Percentiles rank a stretch among this genome's conserved stretches.
Conservation (phyloP, 2,797 vertebrate genomes). For the Sebastes wilsoni region DNA sequence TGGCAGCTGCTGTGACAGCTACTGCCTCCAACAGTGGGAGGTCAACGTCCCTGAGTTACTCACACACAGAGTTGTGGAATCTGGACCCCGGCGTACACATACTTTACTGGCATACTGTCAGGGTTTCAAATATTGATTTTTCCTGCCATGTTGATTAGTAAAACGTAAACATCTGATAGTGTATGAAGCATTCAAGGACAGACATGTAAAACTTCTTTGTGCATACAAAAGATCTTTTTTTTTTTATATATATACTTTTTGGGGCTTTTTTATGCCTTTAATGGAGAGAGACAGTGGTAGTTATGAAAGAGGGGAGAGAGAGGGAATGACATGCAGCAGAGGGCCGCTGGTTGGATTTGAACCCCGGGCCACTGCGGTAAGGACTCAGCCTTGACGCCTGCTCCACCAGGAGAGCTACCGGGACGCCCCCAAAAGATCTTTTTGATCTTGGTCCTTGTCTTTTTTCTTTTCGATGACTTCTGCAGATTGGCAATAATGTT, state of each 20-base stretch:
- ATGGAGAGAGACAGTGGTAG: too few relatives aligned
- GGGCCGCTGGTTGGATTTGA: too few relatives aligned
- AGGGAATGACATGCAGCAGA: too few relatives aligned
- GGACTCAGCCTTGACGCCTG: too few relatives aligned
- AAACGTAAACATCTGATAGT: not conserved
- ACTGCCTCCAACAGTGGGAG: constrained; percentile 20
- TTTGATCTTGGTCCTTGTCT: not conserved
- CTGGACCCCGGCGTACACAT: not conserved
- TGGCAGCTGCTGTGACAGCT: constrained; percentile 50
- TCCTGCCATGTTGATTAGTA: not conserved
- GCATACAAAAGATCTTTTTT: not conserved
- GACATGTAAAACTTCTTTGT: not conserved
- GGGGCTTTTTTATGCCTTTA: too few relatives aligned
- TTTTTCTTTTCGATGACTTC: not conserved
- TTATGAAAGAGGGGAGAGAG: too few relatives aligned
- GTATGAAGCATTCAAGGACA: not conserved
- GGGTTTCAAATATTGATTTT: not conserved
- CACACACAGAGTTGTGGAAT: constrained; percentile 3
- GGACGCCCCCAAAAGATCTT: not conserved
- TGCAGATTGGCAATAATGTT: not conserved
- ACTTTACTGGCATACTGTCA: not conserved
- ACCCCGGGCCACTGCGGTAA: too few relatives aligned
- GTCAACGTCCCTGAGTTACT: constrained; percentile 11
- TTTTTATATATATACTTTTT: too few relatives aligned
- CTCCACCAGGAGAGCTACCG: too few relatives aligned